Base-by-base conservation (phyloP, 2,888 invertebrate species). In the Bugulina stolonifera region DNA sequence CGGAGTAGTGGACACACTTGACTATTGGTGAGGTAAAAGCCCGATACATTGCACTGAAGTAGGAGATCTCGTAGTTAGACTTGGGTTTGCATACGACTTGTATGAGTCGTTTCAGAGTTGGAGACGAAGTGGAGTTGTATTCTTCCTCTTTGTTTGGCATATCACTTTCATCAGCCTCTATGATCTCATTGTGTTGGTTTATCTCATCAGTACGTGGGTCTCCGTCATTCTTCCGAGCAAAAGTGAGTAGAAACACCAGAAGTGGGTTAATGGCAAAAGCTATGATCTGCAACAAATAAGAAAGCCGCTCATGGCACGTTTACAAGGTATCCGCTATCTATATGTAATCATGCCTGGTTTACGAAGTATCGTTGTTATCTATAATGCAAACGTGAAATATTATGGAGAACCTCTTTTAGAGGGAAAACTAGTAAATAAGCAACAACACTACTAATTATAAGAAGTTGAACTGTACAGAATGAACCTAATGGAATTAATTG, bases 1-100 rank as follows among this genome's bases (percentile, higher is more conserved):
- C 64, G 14, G 64, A 64, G n/a, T 64, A 64, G n/a, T 64, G 64
- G 32, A 64, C 32, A n/a, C 64, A 64, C 64, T 64, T 64, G 18
- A 64, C 64, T 5, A 64, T 22, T 14, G 64, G 64, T 14, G 64
- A 64, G 64, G 25, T 22, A 10, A 64, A 29, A 5, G 32, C 64
- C 64, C 64, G 27, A 29, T 29, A 64, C 27, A 64, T 64, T 25
- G 64, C 64, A 5, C 14, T 32, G 64, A 64, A 32, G 27, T 25
- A 64, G 64, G 64, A 25, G 2, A 64, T 64, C 32, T 64, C 64
- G 27, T 64, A 14, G 3, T 64, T 32, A 3, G 2, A 27, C 34
- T 34, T 27, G 32, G 25, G 10, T 14, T 14, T 14, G 29, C 22
- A 64, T 14, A 32, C 32, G 2, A 64, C 64, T 14, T 27, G 32